A percentile compares a stretch with the other conserved stretches of the same genome.
Conservation (phyloP, 2,888 invertebrate genomes). For the Chalcosyrphus nemorum region DNA sequence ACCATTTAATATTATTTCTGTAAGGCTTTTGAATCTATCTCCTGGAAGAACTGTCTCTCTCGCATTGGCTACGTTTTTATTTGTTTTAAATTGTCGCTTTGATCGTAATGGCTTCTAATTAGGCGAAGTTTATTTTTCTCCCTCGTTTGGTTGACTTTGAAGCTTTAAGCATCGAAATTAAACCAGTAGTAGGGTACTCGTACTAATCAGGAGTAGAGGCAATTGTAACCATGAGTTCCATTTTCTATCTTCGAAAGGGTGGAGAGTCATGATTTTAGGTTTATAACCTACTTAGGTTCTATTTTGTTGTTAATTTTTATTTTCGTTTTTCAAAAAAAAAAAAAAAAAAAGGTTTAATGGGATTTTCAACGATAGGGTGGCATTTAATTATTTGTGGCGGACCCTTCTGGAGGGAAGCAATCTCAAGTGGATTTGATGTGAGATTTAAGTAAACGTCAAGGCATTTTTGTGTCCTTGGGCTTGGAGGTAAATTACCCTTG, state of each 20-base stretch:
- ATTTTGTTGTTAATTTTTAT: background rate
- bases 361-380: background rate
- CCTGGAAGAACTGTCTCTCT: constrained; percentile 6
- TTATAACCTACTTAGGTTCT: constrained; percentile 43
- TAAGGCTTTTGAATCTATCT: constrained; percentile 32
- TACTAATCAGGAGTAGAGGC: constrained; percentile 9
- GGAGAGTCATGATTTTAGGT: constrained; percentile 13
- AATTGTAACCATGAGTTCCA: background rate
- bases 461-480: too few relatives aligned
- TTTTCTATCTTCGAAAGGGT: background rate
- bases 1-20: constrained; percentile 68
- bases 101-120: constrained; percentile 81
- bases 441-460: background rate
- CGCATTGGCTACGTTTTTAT: constrained; percentile 52
- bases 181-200: background rate
- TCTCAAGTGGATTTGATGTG: background rate
- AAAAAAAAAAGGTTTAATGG: constrained; percentile 14
- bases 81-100: constrained; percentile 78
- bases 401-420: background rate
- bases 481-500: too few relatives aligned
- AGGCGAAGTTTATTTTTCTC: constrained; percentile 76
- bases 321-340: background rate
- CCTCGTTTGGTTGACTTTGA: constrained; percentile 16
- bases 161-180: constrained; percentile 23
- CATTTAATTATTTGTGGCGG: constrained; percentile 7